These are phyloP conservation scores for Ophiothrix spiculata DNA, from an alignment of 35 echinoderm and acorn worm species.

Conservation along the genomic window DNA sequence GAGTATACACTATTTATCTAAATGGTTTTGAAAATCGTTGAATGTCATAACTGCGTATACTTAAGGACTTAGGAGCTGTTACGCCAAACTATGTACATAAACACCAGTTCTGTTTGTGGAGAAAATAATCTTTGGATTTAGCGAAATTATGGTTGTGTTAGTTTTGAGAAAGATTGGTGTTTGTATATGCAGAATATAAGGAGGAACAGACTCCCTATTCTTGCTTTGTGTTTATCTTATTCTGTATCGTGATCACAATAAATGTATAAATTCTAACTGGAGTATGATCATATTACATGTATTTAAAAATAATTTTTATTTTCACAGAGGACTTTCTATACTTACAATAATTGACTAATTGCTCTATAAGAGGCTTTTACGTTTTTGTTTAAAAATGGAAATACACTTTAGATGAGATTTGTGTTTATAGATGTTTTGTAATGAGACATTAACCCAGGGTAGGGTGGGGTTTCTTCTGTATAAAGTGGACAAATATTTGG, in stretches of 20 bases:
- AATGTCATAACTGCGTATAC: slow-evolving; percentile 4
- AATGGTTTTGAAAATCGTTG: neutral
- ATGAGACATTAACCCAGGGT: slow-evolving; percentile 6
- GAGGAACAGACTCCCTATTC: neutral
- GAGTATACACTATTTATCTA: neutral
- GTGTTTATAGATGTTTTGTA: neutral
- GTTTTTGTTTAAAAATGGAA: neutral
- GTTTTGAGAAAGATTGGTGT: neutral
- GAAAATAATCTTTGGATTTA: slow-evolving; percentile 5
- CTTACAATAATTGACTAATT: slow-evolving; percentile 7
- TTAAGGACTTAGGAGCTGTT: neutral
- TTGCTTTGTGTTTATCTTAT: neutral
- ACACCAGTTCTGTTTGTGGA: neutral
- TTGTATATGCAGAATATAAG: slow-evolving; percentile 1
- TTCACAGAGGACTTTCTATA: neutral
- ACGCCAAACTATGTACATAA: slow-evolving; percentile 15
- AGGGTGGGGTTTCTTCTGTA: too few relatives aligned
- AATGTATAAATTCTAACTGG: slow-evolving; percentile 7
- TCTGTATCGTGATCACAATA: neutral
- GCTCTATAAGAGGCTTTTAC: neutral
- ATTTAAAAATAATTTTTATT: slow-evolving; percentile 18
- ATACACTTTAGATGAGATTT: neutral
- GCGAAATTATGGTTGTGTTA: slow-evolving; percentile 2
- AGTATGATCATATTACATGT: slow-evolving; percentile 16
- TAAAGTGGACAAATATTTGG: too few relatives aligned